Evolutionary conservation across 1,140 invertebrate species (phyloP).

Genomic region (Procambarus virginalis): DNA sequence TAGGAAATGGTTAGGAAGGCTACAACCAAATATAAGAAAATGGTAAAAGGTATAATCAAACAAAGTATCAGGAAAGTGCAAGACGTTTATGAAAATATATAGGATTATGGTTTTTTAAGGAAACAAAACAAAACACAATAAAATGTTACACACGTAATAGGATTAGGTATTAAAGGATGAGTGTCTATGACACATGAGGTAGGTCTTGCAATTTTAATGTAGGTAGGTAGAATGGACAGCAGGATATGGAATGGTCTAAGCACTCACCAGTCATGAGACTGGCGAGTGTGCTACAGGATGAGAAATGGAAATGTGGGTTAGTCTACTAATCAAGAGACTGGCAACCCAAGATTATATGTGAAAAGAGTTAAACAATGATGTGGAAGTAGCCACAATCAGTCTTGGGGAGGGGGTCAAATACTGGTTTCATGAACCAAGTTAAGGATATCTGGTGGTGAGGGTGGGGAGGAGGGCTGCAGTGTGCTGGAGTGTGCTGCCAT

Average conservation of each 20-base stretch:
- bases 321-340: conserved; percentile 36
- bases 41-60: not conserved
- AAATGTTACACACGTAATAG: not conserved
- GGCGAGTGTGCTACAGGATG: conserved; percentile 18
- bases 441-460: conserved; percentile 67
- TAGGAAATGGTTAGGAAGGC: not conserved
- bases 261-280: conserved; percentile 28
- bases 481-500: conserved; percentile 69
- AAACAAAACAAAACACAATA: not conserved
- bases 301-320: conserved; percentile 32
- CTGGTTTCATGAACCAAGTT: conserved; percentile 71
- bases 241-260: not conserved
- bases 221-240: conserved; percentile 6
- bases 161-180: conserved; percentile 2
- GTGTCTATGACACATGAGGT: conserved; percentile 16
- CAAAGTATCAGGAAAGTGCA: not conserved
- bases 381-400: conserved; percentile 59
- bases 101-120: not conserved
- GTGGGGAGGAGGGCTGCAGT: conserved; percentile 67
- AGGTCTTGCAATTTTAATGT: not conserved
- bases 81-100: not conserved
- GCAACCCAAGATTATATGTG: conserved; percentile 40
- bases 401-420: conserved; percentile 68
- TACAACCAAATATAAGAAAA: not conserved
- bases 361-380: conserved; percentile 28